These are phyloP conservation scores for Strigamia maritima DNA, from an alignment of 2,888 invertebrate genomes.

Conservation along the genomic window DNA sequence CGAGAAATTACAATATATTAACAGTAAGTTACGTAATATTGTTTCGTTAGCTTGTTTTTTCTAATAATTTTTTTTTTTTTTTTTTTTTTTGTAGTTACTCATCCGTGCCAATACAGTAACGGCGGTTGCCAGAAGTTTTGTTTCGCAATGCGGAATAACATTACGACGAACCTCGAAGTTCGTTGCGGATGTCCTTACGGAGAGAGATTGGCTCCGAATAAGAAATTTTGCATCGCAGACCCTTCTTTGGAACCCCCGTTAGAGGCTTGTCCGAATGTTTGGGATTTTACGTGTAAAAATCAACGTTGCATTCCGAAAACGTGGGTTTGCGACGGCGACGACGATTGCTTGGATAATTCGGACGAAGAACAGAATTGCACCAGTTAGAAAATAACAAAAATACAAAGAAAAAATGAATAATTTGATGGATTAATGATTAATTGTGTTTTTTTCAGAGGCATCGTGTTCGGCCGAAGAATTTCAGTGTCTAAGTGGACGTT, in stretches of 20 bases:
- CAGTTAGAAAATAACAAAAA: constrained; percentile 59
- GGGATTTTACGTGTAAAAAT: constrained; percentile 92
- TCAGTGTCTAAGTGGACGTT: constrained; percentile 88
- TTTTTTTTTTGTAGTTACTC: constrained; percentile 53
- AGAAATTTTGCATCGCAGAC: constrained; percentile 66
- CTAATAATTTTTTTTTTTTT: too few relatives aligned
- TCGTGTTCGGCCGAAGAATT: constrained; percentile 88
- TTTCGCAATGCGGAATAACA: constrained; percentile 76
- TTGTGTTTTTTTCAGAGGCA: constrained; percentile 61
- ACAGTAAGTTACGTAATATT: constrained; percentile 42
- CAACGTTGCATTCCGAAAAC: constrained; percentile 87
- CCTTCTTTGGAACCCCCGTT: constrained; percentile 82
- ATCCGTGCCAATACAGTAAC: constrained; percentile 79
- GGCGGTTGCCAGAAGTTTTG: constrained; percentile 94
- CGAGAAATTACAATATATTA: constrained; percentile 46
- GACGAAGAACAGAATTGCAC: constrained; percentile 94
- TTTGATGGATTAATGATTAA: background rate
- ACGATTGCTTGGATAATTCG: constrained; percentile 92
- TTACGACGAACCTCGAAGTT: constrained; percentile 56
- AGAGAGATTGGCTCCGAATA: constrained; percentile 70
- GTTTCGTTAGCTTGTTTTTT: background rate
- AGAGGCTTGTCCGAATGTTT: constrained; percentile 82
- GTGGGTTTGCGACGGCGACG: constrained; percentile 95
- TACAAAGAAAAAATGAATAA: too few relatives aligned
- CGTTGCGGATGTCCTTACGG: constrained; percentile 92